Evolutionary conservation across 2,113 vertebrate species (phyloP).

Genomic region (Python bivittatus): DNA sequence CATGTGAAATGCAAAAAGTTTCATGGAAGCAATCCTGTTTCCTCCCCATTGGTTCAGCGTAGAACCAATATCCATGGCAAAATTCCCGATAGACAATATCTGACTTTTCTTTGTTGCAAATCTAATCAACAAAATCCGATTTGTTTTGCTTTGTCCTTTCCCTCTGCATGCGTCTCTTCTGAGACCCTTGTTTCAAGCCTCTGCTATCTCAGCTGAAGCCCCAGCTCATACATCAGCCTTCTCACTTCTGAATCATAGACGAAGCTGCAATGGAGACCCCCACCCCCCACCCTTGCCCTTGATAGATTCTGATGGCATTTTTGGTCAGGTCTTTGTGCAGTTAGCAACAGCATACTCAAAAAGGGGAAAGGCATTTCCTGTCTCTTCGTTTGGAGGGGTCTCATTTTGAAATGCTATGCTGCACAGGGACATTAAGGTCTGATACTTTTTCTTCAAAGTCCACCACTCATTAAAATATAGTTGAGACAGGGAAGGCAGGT

Average conservation of each 20-base stretch:
- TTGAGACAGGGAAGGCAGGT: not conserved
- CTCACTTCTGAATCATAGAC: not conserved
- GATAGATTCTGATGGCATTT: not conserved
- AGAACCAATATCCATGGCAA: not conserved
- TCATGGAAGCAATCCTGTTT: not conserved
- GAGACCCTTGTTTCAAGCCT: no score
- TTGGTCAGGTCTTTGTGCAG: not conserved
- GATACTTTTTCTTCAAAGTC: not conserved
- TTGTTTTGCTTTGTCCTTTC: not conserved
- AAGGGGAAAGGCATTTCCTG: not conserved
- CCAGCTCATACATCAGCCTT: conserved; percentile 18
- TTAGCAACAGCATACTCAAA: not conserved
- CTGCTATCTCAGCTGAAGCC: not conserved
- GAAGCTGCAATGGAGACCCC: not conserved
- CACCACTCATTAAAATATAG: not conserved
- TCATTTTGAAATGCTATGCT: not conserved
- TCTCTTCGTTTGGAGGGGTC: not conserved
- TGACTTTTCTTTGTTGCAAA: not conserved
- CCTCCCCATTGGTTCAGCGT: not conserved
- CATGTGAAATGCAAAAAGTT: no score
- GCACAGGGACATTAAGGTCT: not conserved
- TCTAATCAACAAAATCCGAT: not conserved
- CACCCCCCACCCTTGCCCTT: not conserved
- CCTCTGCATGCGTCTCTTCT: not conserved
- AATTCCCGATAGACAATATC: not conserved